Evolutionary conservation across 1,140 invertebrate genomes (phyloP), one percentile per base, ranked within the genome.

Genomic region (Cydia strobilella): DNA sequence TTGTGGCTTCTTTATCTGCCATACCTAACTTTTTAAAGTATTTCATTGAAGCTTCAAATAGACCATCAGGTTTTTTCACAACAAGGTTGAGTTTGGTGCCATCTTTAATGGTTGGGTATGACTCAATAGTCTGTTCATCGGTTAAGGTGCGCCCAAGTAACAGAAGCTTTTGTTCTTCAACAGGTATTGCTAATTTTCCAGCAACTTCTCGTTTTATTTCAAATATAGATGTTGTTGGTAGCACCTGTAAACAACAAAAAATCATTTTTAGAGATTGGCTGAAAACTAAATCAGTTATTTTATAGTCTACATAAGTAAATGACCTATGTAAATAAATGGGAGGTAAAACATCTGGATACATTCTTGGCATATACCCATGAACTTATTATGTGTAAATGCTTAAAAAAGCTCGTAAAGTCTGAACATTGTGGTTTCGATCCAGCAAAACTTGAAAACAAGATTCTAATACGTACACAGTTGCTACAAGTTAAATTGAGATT

Each of bases 11-110:
- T 42, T 74, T 62, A 20, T 92, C 90, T 42, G 83, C 77, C 85
- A 91, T 86, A 23, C 88, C 90, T 62, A 78, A 78, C 59, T 86
- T 86, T 75, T 88, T 92, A 75, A 88, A 93, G 72, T 86, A 78
- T 77, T 90, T 92, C 2, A 82, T 51, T 9, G 86, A 84, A 15
- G 74, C 84, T 54, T 89, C 86, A 71, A 86, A 81, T 10, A 93
- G 77, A 6, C 83, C 80, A 23, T 91, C 90, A 42, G 90, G 90
- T 72, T 91, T 91, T 77, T 90, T 90, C 13, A 91, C 84, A 48
- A 91, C 78, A 62, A 93, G 78, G 77, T 92, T 90, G 71, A 92
- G 76, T 81, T 91, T 93, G 20, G 88, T 85, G 15, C 89, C 90
- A 62, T 92, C 86, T 79, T 91, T 92, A 35, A 92, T 90, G n/a